These are phyloP conservation scores for Rhyacophila evoluta DNA, from an alignment of 2,888 invertebrate species.

Conservation along the genomic window DNA sequence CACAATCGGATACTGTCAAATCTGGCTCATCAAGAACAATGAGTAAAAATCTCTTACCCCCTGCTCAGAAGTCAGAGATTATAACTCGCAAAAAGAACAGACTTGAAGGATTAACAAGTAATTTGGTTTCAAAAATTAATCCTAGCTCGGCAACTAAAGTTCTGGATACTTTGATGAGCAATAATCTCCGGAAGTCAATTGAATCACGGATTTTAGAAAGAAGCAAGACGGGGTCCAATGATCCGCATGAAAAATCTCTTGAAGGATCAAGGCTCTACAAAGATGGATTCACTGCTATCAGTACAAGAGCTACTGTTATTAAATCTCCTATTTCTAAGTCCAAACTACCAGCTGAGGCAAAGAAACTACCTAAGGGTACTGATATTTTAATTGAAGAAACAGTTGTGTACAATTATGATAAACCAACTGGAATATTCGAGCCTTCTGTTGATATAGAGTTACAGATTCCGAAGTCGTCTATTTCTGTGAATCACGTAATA, in stretches of 20 bases:
- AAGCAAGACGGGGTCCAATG: slow-evolving; percentile 61
- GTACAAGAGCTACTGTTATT: slow-evolving; percentile 70
- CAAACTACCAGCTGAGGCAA: slow-evolving; percentile 64
- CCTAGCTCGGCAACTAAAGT: slow-evolving; percentile 69
- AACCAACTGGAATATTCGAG: slow-evolving; percentile 79
- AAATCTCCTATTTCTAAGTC: slow-evolving; percentile 71
- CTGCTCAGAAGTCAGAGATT: slow-evolving; percentile 70
- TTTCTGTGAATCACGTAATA: slow-evolving; percentile 64
- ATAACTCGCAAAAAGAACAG: slow-evolving; percentile 75
- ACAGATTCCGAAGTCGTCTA: slow-evolving; percentile 73
- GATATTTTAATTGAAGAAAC: slow-evolving; percentile 60
- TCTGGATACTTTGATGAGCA: slow-evolving; percentile 67
- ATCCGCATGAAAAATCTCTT: slow-evolving; percentile 56
- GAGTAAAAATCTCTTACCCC: slow-evolving; percentile 61
- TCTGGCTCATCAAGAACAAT: slow-evolving; percentile 28
- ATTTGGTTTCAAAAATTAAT: slow-evolving; percentile 73
- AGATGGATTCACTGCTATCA: slow-evolving; percentile 61
- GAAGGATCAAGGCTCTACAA: slow-evolving; percentile 62
- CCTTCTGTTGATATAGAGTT: slow-evolving; percentile 77
- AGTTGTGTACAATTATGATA: slow-evolving; percentile 65
- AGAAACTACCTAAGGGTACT: slow-evolving; percentile 62
- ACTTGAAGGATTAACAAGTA: slow-evolving; percentile 72
- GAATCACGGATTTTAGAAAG: slow-evolving; percentile 68
- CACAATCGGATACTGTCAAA: slow-evolving; percentile 33
- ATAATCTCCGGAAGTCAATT: slow-evolving; percentile 68